Base-by-base conservation (phyloP, 2,888 invertebrate genomes). In the Agriopis aurantiaria region DNA sequence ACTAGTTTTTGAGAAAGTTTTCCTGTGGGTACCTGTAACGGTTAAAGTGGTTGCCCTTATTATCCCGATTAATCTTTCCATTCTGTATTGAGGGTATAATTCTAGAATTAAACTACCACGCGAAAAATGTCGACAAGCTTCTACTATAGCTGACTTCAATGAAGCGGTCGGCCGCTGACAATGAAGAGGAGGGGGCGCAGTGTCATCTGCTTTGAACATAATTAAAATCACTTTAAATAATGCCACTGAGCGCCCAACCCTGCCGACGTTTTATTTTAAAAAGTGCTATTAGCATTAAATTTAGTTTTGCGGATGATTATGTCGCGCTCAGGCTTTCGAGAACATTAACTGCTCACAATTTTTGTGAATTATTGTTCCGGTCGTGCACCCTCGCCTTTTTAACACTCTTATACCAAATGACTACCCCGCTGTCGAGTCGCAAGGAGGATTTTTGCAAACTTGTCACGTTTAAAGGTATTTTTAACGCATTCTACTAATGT, bases 191-290 rank as follows among this genome's bases (percentile, higher is more conserved):
- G 92, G 94, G 92, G 78, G 87, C 89, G 80, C 81, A 76, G 84
- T 90, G 94, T 93, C 94, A 93, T 94, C 94, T 95, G 94, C 93
- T 91, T 91, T 90, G 90, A 94, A 93, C 94, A 93, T 94, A 95
- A 95, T 95, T 95, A 94, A 93, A 95, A 94, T 92, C 90, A 91
- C 89, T 93, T 93, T 91, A 93, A 93, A 93, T 93, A 93, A 92
- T 90, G 91, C 91, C 90, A 91, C 91, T 89, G 89, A 90, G 90
- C 89, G 85, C 82, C 90, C 91, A 85, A 88, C 91, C 91, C 91
- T 84, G 88, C 84, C 73, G 85, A 84, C 89, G 88, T 89, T 93
- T 92, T 91, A 92, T 93, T 93, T 93, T 90, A 91, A 91, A 91
- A 92, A 93, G 91, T 90, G 92, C 92, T 91, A 92, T 92, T 92